A percentile compares a stretch with the other conserved stretches of the same genome.
These are phyloP conservation scores for Apantesis nais DNA, from an alignment of 2,888 invertebrate species.

Conservation along the genomic window DNA sequence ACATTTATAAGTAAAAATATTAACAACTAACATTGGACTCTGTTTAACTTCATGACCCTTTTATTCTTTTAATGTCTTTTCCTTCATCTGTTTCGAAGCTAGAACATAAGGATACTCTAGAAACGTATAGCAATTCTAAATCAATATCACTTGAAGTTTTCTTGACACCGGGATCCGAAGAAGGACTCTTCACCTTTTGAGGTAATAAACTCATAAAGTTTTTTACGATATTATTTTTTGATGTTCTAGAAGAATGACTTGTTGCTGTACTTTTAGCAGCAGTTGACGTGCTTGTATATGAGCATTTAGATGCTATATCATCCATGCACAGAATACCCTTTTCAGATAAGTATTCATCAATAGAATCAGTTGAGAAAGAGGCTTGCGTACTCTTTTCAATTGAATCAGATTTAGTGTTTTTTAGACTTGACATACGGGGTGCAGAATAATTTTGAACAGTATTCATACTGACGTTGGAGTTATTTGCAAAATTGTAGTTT, in stretches of 20 bases:
- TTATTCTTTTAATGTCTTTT: slow-evolving; percentile 47
- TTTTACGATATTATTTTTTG: slow-evolving; percentile 68
- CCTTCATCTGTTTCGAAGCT: slow-evolving; percentile 57
- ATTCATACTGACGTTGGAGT: slow-evolving; percentile 12
- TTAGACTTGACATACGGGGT: slow-evolving; percentile 10
- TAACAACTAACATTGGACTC: slow-evolving; percentile 44
- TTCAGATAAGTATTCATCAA: slow-evolving; percentile 74
- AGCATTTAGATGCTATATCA: slow-evolving; percentile 66
- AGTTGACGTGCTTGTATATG: slow-evolving; percentile 53
- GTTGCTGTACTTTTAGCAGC: slow-evolving; percentile 42
- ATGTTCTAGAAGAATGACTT: slow-evolving; percentile 64
- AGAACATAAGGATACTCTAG: slow-evolving; percentile 65
- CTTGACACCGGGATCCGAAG: slow-evolving; percentile 66
- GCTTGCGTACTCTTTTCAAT: slow-evolving; percentile 70
- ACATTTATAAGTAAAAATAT: slow-evolving; percentile 7
- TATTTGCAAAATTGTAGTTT: slow-evolving; percentile 53
- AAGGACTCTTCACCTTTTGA: slow-evolving; percentile 57
- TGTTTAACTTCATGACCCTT: slow-evolving; percentile 66
- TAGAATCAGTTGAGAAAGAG: slow-evolving; percentile 70
- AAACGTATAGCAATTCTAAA: slow-evolving; percentile 71
- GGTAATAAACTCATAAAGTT: slow-evolving; percentile 62
- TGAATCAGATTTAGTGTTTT: slow-evolving; percentile 46
- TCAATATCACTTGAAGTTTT: slow-evolving; percentile 54
- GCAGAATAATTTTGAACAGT: slow-evolving; percentile 13
- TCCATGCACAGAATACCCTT: slow-evolving; percentile 62